Base-by-base conservation (phyloP, 1,140 invertebrate species). In the Drosophila micromelanica region DNA sequence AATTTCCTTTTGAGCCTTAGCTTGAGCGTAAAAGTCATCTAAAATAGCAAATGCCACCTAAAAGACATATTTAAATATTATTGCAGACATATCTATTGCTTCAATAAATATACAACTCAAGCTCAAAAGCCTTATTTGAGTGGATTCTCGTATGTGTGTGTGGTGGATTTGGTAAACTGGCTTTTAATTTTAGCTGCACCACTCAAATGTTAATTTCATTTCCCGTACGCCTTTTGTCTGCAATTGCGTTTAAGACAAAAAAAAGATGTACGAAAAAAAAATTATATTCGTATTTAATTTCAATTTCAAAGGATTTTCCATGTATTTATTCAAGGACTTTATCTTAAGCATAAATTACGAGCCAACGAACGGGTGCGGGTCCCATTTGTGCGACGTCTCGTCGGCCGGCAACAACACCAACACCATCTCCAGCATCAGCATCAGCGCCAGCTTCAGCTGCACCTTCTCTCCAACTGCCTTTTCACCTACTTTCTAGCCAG, bases 251-350 rank as follows among this genome's bases (percentile, higher is more conserved):
- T 60, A 23, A 67, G 15, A 17, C 15, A 54, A 61, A 67, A 52
- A 35, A 52, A 27, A 63, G 48, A 59, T 73, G 52, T 63, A 76
- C 30, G 74, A 74, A 85, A 85, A n/a, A n/a, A 80, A 84, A 73
- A 84, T 89, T 77, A 89, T 89, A 89, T 89, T 89, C 84, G 84
- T 90, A 89, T 90, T 90, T 87, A 90, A 91, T 90, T 90, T 90
- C 87, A 90, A 91, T 90, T 90, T 90, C 87, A 90, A 90, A 90
- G 89, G 87, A 90, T 90, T 90, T 90, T 85, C 82, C 87, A 90
- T 90, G 89, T 90, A 90, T 91, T 90, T 90, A 90, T 90, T 90
- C 87, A 90, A 90, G 89, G 87, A 90, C 87, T 90, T 91, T 90
- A 90, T 91, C 82, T 90, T 90, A 91, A 87, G 87, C 87, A 90